Evolutionary conservation across 2,797 vertebrate species (phyloP).

Genomic region (Eospalax fontanierii): DNA sequence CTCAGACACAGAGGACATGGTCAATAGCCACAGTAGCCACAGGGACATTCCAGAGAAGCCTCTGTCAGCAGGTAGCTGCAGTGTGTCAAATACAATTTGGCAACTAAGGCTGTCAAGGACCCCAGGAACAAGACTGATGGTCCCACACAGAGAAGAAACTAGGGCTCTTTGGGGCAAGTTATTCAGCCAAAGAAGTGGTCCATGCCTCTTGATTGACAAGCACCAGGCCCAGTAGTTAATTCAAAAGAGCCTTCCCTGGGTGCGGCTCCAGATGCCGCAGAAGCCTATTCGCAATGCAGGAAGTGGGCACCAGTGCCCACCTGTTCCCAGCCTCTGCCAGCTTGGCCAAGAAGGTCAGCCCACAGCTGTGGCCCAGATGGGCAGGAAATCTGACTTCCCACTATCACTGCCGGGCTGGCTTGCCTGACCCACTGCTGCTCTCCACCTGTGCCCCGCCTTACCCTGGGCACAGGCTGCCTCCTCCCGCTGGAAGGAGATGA

Average conservation of each 20-base stretch:
- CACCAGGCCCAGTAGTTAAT: not conserved
- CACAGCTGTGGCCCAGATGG: constrained; percentile 61
- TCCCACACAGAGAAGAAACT: not conserved
- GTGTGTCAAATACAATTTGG: fast-evolving
- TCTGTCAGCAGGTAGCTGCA: not conserved
- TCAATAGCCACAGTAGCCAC: no score
- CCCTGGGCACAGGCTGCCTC: not conserved
- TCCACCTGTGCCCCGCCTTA: not conserved
- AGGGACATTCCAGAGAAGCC: not conserved
- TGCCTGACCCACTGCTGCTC: not conserved
- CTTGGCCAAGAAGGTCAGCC: not conserved
- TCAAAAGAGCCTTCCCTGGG: not conserved
- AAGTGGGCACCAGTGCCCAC: not conserved
- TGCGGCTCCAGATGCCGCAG: not conserved
- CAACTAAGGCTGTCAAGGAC: not conserved
- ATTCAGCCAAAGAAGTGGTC: not conserved
- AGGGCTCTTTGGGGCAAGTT: not conserved
- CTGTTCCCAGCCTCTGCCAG: not conserved
- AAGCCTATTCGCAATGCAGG: constrained; percentile 4
- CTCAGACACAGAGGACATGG: not conserved
- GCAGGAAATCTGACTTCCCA: constrained; percentile 67
- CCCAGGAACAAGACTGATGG: not conserved
- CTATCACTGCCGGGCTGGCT: not conserved
- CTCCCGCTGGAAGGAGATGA: not conserved
- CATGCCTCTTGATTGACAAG: no score